Conservation (phyloP, 2,797 vertebrate species). For the Pantherophis alleghaniensis region DNA sequence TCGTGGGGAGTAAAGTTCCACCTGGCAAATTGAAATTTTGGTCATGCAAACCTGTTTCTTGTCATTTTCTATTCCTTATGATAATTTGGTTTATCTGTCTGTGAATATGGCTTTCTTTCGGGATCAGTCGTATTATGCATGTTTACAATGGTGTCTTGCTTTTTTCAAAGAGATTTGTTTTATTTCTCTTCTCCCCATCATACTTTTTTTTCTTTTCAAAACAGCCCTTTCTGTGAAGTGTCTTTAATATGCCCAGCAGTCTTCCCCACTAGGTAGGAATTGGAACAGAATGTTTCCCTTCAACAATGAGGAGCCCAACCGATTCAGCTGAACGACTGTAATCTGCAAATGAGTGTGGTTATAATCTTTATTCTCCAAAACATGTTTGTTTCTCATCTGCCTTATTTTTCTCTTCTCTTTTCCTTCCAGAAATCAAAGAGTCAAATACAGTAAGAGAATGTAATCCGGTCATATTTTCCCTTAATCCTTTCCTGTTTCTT, state of each 20-base stretch:
- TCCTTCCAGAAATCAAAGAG: not conserved
- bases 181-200: not conserved
- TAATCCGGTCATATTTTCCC: not conserved
- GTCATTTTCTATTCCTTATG: not conserved
- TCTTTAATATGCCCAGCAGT: not conserved
- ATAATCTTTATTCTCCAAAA: not conserved
- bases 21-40: not conserved
- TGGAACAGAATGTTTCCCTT: not conserved
- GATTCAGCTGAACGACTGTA: not conserved
- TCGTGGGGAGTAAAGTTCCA: not conserved
- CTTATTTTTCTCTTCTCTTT: not conserved
- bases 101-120: not conserved
- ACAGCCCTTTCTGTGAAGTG: not conserved
- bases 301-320: not conserved
- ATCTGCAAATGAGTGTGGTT: not conserved
- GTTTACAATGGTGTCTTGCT: not conserved
- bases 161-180: not conserved
- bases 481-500: not conserved
- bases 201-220: not conserved
- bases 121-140: not conserved
- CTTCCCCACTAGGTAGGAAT: not conserved
- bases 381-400: not conserved
- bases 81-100: not conserved
- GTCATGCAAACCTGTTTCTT: not conserved
- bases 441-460: not conserved